These are phyloP conservation scores for Erpetoichthys calabaricus DNA, from an alignment of 2,797 vertebrate genomes.

Conservation along the genomic window DNA sequence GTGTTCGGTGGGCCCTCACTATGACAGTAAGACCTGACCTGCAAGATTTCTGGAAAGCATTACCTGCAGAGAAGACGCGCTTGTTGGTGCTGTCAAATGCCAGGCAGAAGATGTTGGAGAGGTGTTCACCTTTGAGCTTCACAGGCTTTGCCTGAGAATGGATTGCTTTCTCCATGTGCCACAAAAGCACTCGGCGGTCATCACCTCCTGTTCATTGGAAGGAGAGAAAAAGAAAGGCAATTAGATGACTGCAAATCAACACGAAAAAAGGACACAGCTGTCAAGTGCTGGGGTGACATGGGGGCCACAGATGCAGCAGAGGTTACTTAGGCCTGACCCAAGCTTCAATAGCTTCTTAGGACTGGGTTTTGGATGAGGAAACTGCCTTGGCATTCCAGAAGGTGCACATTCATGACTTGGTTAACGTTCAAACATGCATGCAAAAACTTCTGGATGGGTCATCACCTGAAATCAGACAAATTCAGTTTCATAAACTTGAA, in stretches of 20 bases:
- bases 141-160: constrained; percentile 79
- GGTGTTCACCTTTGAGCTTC: constrained; percentile 90
- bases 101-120: constrained; percentile 97
- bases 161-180: constrained; percentile 92
- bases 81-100: constrained; percentile 94
- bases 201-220: constrained; percentile 65
- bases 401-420: no score
- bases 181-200: constrained; percentile 87
- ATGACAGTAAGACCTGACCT: no score
- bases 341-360: no score
- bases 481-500: no score
- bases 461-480: no score
- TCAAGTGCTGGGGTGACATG: not conserved
- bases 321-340: no score
- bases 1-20: no score
- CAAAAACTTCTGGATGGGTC: no score
- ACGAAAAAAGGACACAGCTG: constrained; percentile 7
- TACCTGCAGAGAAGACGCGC: constrained; percentile 92
- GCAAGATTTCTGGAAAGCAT: constrained; percentile 7
- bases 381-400: no score
- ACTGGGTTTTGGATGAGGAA: no score
- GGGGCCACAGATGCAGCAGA: no score
- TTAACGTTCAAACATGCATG: no score
- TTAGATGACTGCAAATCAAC: constrained; percentile 14
- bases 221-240: constrained; percentile 15